Percentiles rank a stretch among this genome's conserved stretches.
Conservation (phyloP, 2,888 invertebrate species). For the Lysandra bellargus region DNA sequence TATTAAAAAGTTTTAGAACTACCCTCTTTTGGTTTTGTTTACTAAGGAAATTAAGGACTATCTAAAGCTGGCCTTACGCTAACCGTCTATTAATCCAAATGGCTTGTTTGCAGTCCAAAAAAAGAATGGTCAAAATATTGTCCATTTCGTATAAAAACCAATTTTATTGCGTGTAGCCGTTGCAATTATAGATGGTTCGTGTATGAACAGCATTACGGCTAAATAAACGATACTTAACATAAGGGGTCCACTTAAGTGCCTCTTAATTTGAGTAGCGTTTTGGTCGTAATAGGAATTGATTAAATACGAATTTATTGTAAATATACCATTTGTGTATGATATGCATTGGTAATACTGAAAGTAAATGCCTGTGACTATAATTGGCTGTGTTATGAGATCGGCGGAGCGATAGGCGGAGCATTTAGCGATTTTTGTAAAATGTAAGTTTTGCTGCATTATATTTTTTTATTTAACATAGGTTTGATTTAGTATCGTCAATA, state of each 20-base stretch:
- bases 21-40: background rate
- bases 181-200: background rate
- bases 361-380: conserved; percentile 2
- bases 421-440: background rate
- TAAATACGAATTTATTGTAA: conserved; percentile 29
- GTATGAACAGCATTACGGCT: background rate
- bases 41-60: background rate
- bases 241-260: background rate
- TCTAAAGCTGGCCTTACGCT: background rate
- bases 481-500: no score
- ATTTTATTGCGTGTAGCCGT: background rate
- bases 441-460: no score
- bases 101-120: background rate
- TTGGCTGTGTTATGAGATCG: background rate
- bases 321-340: conserved; percentile 24
- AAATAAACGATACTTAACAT: background rate
- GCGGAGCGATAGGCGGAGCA: conserved; percentile 7
- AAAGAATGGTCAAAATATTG: background rate
- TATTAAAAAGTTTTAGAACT: background rate
- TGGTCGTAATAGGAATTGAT: conserved; percentile 21
- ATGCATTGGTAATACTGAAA: conserved; percentile 23
- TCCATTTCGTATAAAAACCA: background rate
- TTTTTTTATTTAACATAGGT: no score
- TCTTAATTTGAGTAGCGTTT: background rate
- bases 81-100: background rate